Evolutionary conservation across 2,888 invertebrate genomes (phyloP), one percentile per base, ranked within the genome.

Genomic region (Meiosimyza decipiens): DNA sequence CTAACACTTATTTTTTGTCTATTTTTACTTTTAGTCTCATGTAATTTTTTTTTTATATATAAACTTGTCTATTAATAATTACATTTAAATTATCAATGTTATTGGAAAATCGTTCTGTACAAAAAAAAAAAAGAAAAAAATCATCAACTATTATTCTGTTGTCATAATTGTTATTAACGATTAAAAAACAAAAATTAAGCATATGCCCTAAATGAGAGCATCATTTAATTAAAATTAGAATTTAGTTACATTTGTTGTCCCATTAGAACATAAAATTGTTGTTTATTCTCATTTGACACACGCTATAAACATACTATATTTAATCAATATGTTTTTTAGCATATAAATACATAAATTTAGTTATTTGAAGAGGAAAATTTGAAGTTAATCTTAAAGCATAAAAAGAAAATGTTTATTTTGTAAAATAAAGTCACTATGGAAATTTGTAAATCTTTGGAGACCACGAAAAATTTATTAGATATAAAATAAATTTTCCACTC

Each of bases 391-490:
- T 57, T 22, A 28, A 57, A 40, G 40, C 40, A 40, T 40, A 40
- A 28, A 22, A 57, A 15, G 3, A 57, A 22, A 57, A 28, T 28
- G 13, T 13, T 57, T 15, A 57, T 28, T 28, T 57, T 28, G 18
- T 57, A 57, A 28, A 57, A 40, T 5, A 62, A 62, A 33, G 28
- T 40, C 47, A 47, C 60, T 62, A n/a, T 62, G 47, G 28, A n/a
- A 60, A 62, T 40, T 33, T 62, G 60, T 62, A 62, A 62, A 62
- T 62, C 47, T 62, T 62, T 40, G 40, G 60, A 40, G 40, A n/a
- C n/a, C 40, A 62, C 40, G 40, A 40, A 60, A 60, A 40, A 33
- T 33, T 40, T 13, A 47, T 62, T 28, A 33, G 33, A n/a, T 62
- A 62, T 47, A 62, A 62, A 62, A 62, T 62, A 62, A 62, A 62